Evolutionary conservation across 2,113 vertebrate species (phyloP).

Genomic region (Grallaria varia): DNA sequence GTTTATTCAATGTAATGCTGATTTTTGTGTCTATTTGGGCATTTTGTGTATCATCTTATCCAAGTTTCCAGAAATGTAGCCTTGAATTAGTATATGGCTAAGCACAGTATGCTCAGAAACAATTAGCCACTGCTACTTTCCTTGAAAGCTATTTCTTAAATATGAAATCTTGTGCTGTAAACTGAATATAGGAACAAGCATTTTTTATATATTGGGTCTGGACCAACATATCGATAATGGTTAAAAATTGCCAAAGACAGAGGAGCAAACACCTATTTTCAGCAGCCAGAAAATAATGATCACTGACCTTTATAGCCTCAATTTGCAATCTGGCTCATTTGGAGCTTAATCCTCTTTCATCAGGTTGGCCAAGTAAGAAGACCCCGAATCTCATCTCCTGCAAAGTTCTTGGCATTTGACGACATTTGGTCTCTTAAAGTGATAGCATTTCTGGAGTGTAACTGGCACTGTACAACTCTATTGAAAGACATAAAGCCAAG

Average conservation of each 20-base stretch:
- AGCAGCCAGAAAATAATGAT: not conserved
- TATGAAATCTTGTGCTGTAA: not conserved
- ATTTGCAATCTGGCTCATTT: not conserved
- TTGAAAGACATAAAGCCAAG: constrained; percentile 15
- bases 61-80: constrained; percentile 1
- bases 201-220: not conserved
- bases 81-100: constrained; percentile 4
- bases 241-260: not conserved
- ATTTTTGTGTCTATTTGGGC: constrained; percentile 1
- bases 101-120: not conserved
- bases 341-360: not conserved
- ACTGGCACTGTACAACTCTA: not conserved
- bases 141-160: constrained; percentile 29
- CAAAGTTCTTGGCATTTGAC: not conserved
- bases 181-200: not conserved
- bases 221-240: not conserved
- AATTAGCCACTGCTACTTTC: not conserved
- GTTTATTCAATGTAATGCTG: constrained; percentile 51
- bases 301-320: not conserved
- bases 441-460: not conserved
- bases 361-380: not conserved
- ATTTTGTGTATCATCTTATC: constrained; percentile 43
- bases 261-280: not conserved
- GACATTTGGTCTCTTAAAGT: not conserved
- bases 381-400: not conserved